Conservation (phyloP, 2,797 vertebrate genomes). For the Tokudaia muenninki region DNA sequence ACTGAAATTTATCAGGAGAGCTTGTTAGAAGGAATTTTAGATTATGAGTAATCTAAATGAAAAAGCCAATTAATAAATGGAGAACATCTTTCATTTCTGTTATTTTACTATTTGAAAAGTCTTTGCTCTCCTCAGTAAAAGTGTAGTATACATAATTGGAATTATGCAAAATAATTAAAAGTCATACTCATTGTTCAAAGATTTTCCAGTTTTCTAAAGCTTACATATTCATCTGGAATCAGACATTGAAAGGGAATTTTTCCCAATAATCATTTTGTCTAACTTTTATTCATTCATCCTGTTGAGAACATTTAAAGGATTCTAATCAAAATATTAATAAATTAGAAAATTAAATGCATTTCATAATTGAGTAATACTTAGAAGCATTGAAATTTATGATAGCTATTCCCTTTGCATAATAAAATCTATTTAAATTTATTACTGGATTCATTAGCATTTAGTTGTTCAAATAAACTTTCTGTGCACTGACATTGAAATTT, state of each 20-base stretch:
- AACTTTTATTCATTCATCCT: conserved; percentile 67
- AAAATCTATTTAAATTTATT: conserved; percentile 59
- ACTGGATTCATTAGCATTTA: conserved; percentile 49
- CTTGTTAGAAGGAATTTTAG: conserved; percentile 77
- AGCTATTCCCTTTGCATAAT: conserved; percentile 60
- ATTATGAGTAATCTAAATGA: conserved; percentile 77
- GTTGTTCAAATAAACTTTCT: not conserved
- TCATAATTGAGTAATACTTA: conserved; percentile 55
- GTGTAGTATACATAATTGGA: conserved; percentile 55
- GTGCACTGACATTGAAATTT: conserved; percentile 29
- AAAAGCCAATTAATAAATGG: conserved; percentile 70
- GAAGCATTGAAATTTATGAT: conserved; percentile 51
- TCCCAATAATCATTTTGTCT: conserved; percentile 69
- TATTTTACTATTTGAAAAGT: conserved; percentile 49
- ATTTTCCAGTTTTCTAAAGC: conserved; percentile 66
- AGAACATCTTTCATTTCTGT: conserved; percentile 62
- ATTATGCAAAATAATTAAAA: conserved; percentile 68
- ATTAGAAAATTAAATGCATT: conserved; percentile 74
- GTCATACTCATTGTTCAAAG: conserved; percentile 66
- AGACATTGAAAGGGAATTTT: conserved; percentile 64
- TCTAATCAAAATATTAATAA: conserved; percentile 81
- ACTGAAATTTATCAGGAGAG: conserved; percentile 68
- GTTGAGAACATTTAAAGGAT: conserved; percentile 60
- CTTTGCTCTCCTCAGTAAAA: conserved; percentile 27
- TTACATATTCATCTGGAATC: conserved; percentile 62